A percentile compares a stretch with the other conserved stretches of the same genome.
Conservation (phyloP, 2,888 invertebrate species). For the Hemaris fuciformis region DNA sequence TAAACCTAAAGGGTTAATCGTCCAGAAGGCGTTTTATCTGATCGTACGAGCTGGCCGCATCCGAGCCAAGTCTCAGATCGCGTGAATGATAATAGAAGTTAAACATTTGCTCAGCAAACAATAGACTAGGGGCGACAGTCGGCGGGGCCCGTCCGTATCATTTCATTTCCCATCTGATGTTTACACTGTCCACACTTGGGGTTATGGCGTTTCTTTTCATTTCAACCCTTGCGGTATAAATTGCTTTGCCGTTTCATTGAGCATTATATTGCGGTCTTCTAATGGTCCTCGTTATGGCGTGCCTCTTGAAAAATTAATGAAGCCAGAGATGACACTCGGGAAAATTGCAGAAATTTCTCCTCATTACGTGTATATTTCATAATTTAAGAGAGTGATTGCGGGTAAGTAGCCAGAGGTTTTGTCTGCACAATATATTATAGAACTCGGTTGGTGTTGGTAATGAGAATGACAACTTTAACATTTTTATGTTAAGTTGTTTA, state of each 20-base stretch:
- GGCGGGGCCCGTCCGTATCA: constrained; percentile 50
- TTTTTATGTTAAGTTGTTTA: no score
- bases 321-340: constrained; percentile 1
- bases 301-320: constrained; percentile 16
- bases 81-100: constrained; percentile 59
- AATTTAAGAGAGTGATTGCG: not conserved
- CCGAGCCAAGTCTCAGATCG: constrained; percentile 29
- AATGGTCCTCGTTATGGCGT: constrained; percentile 6
- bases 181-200: constrained; percentile 55
- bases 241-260: constrained; percentile 45
- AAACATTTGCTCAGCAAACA: constrained; percentile 57
- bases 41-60: constrained; percentile 7
- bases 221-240: constrained; percentile 41
- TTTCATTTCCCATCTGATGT: constrained; percentile 67
- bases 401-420: not conserved
- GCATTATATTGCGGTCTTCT: constrained; percentile 13
- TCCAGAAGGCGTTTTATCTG: not conserved
- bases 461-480: no score
- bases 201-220: constrained; percentile 45
- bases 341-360: not conserved
- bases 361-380: constrained; percentile 9
- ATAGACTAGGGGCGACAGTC: constrained; percentile 46
- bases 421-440: no score
- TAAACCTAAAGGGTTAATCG: not conserved
- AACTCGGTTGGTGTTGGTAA: no score